phyloP scores from a whole-genome alignment of 1,140 invertebrate species.

The Charaxes varanes region DNA sequence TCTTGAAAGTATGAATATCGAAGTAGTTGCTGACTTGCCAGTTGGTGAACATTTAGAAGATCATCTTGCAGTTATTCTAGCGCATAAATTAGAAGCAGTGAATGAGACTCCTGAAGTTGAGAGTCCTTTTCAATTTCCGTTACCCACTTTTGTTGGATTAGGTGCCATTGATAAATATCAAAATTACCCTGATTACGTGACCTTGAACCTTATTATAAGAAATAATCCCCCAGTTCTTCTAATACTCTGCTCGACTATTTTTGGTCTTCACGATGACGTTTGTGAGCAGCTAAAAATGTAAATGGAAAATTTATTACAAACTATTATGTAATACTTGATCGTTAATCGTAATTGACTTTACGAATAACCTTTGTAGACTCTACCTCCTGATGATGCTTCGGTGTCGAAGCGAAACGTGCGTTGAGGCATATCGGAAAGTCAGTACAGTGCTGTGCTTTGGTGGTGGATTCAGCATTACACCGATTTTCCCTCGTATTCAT shows the following conservation, averaged over 20 bases:
- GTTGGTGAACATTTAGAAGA: constrained; percentile 73
- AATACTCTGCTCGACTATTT: constrained; percentile 5
- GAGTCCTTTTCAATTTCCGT: constrained; percentile 1
- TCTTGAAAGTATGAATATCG: constrained; percentile 43
- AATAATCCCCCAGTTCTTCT: constrained; percentile 6
- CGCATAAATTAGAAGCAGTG: constrained; percentile 4
- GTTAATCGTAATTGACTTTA: too few relatives aligned
- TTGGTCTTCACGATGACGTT: constrained; percentile 7
- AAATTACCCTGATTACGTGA: constrained; percentile 7
- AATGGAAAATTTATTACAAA: too few relatives aligned
- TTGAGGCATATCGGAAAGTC: too few relatives aligned
- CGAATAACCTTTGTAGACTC: too few relatives aligned
- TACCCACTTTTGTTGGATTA: constrained; percentile 10
- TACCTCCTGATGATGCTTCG: too few relatives aligned
- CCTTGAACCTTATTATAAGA: constrained; percentile 6
- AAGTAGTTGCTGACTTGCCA: constrained; percentile 62
- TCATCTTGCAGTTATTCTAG: constrained; percentile 5
- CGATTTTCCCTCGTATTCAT: too few relatives aligned
- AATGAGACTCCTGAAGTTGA: background rate
- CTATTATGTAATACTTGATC: too few relatives aligned
- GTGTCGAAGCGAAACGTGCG: too few relatives aligned
- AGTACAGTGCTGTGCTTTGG: too few relatives aligned
- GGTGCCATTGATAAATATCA: constrained; percentile 7
- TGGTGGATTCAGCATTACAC: too few relatives aligned
- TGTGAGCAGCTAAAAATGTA: constrained; percentile 9